Base-by-base conservation (phyloP, 2,113 vertebrate species). In the Eulemur rufifrons region DNA sequence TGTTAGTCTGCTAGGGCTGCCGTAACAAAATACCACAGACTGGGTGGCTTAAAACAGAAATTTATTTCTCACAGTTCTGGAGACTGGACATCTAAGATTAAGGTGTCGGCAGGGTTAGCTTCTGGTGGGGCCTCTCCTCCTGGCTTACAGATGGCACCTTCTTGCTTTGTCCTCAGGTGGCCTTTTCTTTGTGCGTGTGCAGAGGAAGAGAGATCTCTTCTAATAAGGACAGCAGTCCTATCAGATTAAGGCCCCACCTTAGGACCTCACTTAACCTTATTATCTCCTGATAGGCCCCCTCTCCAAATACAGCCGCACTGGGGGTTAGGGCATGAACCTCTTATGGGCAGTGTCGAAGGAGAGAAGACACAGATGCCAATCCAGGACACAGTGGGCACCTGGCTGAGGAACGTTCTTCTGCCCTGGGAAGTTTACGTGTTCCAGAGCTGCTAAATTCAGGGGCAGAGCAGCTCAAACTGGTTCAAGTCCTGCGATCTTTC, bases 381-480 rank as follows among this genome's bases (percentile, higher is more conserved):
- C 76, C 94, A 94, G 61, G 82, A 83, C 29, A 52, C 42, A 80
- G 39, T 87, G 54, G 64, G 32, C 52, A 2, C 81, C 71, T 0
- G 89, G 59, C 87, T 97, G 83, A 94, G 32, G 73, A 88, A 54
- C 59, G 50, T 37, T 56, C 6, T n/a, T 37, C 61, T 21, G 61
- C 73, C 29, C 17, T 54, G 7, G 69, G 80, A 93, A 69, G 76
- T 63, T 25, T 34, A 13, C 2, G 52, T 52, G 5, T 13, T 76
- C 93, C 80, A 89, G 25, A 29, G 90, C 69, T 83, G 9, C 96
- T 84, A 74, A 82, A 61, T 61, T 96, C 56, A 78, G 77, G 18
- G 47, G 32, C 78, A 47, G 39, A 63, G 50, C 56, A 80, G 34
- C 21, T 61, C 85, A 64, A 50, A 50, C 29, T 25, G 17, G 18